Conservation (phyloP, 1,140 invertebrate genomes). For the Tribolium madens region DNA sequence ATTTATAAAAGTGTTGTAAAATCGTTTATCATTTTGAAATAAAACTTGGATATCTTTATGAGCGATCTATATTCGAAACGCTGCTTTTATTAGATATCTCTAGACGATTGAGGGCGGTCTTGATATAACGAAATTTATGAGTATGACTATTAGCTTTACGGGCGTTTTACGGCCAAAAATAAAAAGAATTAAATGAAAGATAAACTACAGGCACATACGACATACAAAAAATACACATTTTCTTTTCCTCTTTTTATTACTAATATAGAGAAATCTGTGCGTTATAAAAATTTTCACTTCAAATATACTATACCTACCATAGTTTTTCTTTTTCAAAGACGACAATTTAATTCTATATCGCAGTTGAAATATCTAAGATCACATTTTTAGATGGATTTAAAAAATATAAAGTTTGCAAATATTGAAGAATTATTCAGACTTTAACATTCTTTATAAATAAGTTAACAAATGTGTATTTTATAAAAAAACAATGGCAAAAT, state of each 20-base stretch:
- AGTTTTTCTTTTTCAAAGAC: too few relatives aligned
- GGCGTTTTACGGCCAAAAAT: constrained; percentile 25
- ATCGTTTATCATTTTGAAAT: constrained; percentile 39
- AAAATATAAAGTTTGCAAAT: too few relatives aligned
- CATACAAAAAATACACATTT: background rate
- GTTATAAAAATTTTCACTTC: too few relatives aligned
- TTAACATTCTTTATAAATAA: too few relatives aligned
- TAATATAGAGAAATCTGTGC: background rate
- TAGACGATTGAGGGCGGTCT: constrained; percentile 32
- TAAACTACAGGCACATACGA: constrained; percentile 1
- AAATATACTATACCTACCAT: too few relatives aligned
- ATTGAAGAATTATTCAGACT: too few relatives aligned
- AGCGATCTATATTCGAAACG: constrained; percentile 38
- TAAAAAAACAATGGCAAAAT: too few relatives aligned
- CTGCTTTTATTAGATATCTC: constrained; percentile 36
- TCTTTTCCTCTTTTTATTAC: background rate
- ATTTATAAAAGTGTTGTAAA: constrained; percentile 39
- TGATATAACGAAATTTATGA: constrained; percentile 36
- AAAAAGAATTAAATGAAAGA: constrained; percentile 36
- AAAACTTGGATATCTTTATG: constrained; percentile 36
- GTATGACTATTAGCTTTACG: constrained; percentile 38
- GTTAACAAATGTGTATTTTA: too few relatives aligned
- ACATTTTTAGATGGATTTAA: too few relatives aligned
- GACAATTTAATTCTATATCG: too few relatives aligned
- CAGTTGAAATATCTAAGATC: too few relatives aligned